Percentiles rank a stretch among this genome's conserved stretches.
Evolutionary conservation across 2,888 invertebrate species (phyloP).

Genomic region (Chrysolina oricalcia): DNA sequence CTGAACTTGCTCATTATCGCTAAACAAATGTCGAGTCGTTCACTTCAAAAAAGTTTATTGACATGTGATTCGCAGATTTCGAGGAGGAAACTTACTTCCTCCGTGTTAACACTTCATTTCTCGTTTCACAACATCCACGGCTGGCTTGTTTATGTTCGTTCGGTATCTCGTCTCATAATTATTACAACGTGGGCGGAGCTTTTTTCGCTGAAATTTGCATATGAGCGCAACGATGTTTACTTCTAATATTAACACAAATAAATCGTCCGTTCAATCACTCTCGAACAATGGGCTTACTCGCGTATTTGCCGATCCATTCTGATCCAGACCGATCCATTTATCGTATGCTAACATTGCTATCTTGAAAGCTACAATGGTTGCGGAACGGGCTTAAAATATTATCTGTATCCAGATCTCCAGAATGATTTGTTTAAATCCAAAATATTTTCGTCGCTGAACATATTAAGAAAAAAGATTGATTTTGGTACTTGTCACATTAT

Average conservation of each 20-base stretch:
- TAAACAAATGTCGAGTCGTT: constrained; percentile 18
- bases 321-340: no score
- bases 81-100: constrained; percentile 56
- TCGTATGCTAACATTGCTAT: no score
- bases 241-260: constrained; percentile 37
- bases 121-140: constrained; percentile 43
- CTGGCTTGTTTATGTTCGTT: constrained; percentile 45
- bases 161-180: constrained; percentile 47
- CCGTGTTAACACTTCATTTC: constrained; percentile 42
- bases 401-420: no score
- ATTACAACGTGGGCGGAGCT: constrained; percentile 36
- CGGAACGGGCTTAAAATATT: neutral
- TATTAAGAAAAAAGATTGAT: no score
- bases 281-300: constrained; percentile 8
- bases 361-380: neutral
- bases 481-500: no score
- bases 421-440: no score
- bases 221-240: constrained; percentile 46
- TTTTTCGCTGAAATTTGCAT: constrained; percentile 47
- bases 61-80: constrained; percentile 56
- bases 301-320: no score
- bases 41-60: constrained; percentile 49
- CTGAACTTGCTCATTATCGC: neutral
- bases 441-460: no score
- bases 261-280: constrained; percentile 42